Base-by-base conservation (phyloP, 2,888 invertebrate genomes). In the Phalera bucephala region DNA sequence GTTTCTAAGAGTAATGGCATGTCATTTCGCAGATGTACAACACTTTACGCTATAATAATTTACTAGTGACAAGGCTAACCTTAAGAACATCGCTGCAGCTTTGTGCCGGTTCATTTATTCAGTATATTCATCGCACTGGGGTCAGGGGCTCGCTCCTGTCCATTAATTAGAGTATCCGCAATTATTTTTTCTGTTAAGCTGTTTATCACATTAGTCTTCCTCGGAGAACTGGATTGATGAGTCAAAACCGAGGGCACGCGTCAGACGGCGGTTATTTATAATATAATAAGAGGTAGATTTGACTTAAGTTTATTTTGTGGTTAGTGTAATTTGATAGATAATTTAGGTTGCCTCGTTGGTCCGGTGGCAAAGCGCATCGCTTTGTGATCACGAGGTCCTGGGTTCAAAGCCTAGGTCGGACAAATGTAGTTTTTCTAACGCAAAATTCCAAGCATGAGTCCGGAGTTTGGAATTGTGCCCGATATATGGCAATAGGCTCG, bases 161-260 rank as follows among this genome's bases (percentile, higher is more conserved):
- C 76, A 78, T 81, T 72, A 88, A 87, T 89, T 85, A 86, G 71
- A 72, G 75, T 83, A 80, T 88, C 87, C 88, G 88, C 75, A 44
- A 54, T 43, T 15, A n/a, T 79, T 83, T 85, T 85, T 83, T 83
- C 74, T 78, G 74, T 72, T 72, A 63, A 59, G 64, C 68, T 72
- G 74, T 70, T 85, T 79, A 83, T 83, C 83, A 77, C 75, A 82
- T 83, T 81, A 80, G 69, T 72, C 65, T 68, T 77, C 70, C 70
- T 72, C 64, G 65, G 63, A 62, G 70, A 71, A 67, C 63, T 64
- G 34, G 50, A 8, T 25, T 40, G 71, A 73, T 75, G 80, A 82
- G 71, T 80, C 78, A 77, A 74, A 66, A 48, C 50, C 65, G 72
- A 78, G 72, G 72, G 72, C 80, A 78, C 72, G 74, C 77, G 79